phyloP scores from a whole-genome alignment of 2,113 vertebrate genomes.

The Hyaena hyaena region DNA sequence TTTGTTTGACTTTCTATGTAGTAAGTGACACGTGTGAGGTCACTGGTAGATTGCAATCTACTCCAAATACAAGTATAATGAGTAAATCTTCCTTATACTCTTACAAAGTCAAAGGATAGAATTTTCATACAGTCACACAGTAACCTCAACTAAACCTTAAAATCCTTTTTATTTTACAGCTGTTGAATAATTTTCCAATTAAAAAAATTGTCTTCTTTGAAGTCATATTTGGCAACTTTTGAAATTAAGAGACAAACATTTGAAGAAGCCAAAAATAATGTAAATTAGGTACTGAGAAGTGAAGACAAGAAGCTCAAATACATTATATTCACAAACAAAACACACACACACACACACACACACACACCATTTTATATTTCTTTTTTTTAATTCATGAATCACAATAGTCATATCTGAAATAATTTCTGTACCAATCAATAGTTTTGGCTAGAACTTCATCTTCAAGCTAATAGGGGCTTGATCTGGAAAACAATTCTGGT shows the following conservation, averaged over 20 bases:
- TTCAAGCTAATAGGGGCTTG: conserved; percentile 61
- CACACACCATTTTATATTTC: neutral
- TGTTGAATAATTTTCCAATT: conserved; percentile 58
- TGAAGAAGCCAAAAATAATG: conserved; percentile 59
- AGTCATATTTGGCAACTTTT: conserved; percentile 62
- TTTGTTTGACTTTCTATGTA: conserved; percentile 73
- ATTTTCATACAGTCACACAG: conserved; percentile 39
- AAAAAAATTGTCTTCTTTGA: conserved; percentile 65
- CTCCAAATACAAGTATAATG: conserved; percentile 60
- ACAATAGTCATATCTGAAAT: neutral
- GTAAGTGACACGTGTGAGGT: conserved; percentile 75
- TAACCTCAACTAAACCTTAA: conserved; percentile 59
- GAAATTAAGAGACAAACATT: conserved; percentile 64
- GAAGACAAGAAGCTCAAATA: conserved; percentile 62
- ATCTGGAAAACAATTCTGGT: conserved; percentile 43
- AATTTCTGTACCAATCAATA: conserved; percentile 65
- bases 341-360: neutral
- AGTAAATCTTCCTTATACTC: conserved; percentile 65
- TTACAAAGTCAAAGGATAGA: conserved; percentile 7
- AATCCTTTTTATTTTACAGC: conserved; percentile 62
- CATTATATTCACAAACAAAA: conserved; percentile 30
- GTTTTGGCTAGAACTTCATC: conserved; percentile 68
- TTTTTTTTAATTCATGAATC: conserved; percentile 36
- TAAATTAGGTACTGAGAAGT: conserved; percentile 47
- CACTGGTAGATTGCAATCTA: conserved; percentile 36